Evolutionary conservation across 2,888 invertebrate genomes (phyloP).

Genomic region (Lacanobia oleracea): DNA sequence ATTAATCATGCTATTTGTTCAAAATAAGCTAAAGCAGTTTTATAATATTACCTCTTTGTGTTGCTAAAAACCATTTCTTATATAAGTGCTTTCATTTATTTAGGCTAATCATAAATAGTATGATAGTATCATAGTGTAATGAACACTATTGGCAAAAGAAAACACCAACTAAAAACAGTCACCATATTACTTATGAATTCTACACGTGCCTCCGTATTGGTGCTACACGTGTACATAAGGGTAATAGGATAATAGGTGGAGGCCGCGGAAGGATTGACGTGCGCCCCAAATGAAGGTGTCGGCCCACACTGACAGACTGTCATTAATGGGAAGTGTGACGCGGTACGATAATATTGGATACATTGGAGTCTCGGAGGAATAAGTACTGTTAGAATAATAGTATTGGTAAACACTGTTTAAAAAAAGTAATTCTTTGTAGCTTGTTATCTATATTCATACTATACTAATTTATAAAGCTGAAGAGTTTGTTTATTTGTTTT

Average conservation of each 20-base stretch:
- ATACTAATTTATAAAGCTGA: too few species aligned
- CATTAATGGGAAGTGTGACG: conserved; percentile 32
- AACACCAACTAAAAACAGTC: background rate
- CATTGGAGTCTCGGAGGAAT: background rate
- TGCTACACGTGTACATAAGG: background rate
- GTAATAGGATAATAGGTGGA: background rate
- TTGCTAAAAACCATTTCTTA: background rate
- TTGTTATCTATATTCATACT: too few species aligned
- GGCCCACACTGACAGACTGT: conserved; percentile 32
- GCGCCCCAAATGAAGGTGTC: conserved; percentile 42
- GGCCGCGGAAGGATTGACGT: conserved; percentile 42
- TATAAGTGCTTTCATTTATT: too few species aligned
- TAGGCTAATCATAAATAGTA: too few species aligned
- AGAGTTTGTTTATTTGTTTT: too few species aligned
- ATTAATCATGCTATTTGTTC: too few species aligned
- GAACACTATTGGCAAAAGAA: background rate
- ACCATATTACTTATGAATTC: background rate
- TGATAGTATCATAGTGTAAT: too few species aligned
- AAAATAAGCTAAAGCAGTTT: too few species aligned
- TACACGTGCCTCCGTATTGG: background rate
- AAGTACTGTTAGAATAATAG: background rate
- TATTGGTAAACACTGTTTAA: background rate
- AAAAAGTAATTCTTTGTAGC: too few species aligned
- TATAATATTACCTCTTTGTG: background rate
- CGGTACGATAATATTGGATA: conserved; percentile 5